phyloP scores from a whole-genome alignment of 2,888 invertebrate genomes.

The Elysia crispata region DNA sequence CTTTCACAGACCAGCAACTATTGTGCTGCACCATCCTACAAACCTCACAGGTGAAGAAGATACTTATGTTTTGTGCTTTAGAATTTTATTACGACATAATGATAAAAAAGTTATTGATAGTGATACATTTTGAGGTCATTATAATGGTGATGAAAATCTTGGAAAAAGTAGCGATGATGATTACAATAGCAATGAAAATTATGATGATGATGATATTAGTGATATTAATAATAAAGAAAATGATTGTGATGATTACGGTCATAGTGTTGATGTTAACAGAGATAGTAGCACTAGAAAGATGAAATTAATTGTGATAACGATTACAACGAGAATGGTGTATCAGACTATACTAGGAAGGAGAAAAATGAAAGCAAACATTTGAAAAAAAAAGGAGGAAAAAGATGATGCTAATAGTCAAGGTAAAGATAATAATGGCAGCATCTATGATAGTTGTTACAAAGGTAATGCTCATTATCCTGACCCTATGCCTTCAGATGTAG shows the following conservation, averaged over 20 bases:
- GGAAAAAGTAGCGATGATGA: not conserved
- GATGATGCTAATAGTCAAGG: conserved; percentile 1
- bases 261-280: not conserved
- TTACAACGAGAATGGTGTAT: not conserved
- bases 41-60: conserved; percentile 55
- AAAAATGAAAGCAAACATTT: no score
- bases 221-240: conserved; percentile 1
- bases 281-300: not conserved
- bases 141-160: not conserved
- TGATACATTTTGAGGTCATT: not conserved
- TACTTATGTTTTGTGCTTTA: not conserved
- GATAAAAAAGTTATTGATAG: not conserved
- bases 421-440: conserved; percentile 5
- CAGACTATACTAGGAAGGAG: conserved; percentile 1
- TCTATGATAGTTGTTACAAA: conserved; percentile 9
- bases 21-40: conserved; percentile 63
- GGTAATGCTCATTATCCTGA: conserved; percentile 22
- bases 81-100: not conserved
- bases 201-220: conserved; percentile 10
- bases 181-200: not conserved
- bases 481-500: no score
- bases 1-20: conserved; percentile 61
- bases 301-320: not conserved
- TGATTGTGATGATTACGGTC: not conserved
- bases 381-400: conserved; percentile 15